Conservation (phyloP, 2,113 vertebrate genomes). For the Trichomycterus rosablanca region DNA sequence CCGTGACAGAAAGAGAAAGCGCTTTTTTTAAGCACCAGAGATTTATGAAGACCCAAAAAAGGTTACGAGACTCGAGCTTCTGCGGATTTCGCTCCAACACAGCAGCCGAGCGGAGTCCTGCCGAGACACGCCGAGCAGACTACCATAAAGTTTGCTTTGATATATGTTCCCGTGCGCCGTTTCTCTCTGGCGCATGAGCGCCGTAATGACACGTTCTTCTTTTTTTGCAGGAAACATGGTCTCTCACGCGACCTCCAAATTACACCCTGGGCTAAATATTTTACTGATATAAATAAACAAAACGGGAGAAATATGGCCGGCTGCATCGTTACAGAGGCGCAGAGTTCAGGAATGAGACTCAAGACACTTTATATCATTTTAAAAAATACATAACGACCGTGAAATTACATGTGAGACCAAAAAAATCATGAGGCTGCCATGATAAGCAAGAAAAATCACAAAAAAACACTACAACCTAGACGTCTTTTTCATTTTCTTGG, state of each 20-base stretch:
- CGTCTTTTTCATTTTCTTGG: no score
- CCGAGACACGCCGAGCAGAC: constrained; percentile 23
- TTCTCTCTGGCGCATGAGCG: constrained; percentile 9
- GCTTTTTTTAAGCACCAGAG: constrained; percentile 7
- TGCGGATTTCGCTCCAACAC: not conserved
- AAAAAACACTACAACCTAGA: no score
- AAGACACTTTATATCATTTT: not conserved
- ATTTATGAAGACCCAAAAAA: constrained; percentile 20
- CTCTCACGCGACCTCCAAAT: constrained; percentile 54
- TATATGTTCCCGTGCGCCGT: constrained; percentile 5
- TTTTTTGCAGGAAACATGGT: constrained; percentile 55
- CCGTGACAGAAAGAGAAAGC: not conserved
- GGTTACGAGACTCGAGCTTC: not conserved
- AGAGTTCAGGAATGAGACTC: not conserved
- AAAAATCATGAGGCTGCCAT: no score
- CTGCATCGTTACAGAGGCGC: constrained; percentile 20
- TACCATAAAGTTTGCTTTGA: constrained; percentile 17
- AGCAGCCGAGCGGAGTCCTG: constrained; percentile 4
- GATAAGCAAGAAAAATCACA: no score
- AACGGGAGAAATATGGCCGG: not conserved
- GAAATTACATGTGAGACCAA: not conserved
- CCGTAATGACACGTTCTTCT: constrained; percentile 61
- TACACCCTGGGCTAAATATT: constrained; percentile 47
- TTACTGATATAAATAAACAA: constrained; percentile 42
- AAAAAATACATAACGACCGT: not conserved